phyloP scores from a whole-genome alignment of 2,113 vertebrate species.

The Rhynchomys soricoides region DNA sequence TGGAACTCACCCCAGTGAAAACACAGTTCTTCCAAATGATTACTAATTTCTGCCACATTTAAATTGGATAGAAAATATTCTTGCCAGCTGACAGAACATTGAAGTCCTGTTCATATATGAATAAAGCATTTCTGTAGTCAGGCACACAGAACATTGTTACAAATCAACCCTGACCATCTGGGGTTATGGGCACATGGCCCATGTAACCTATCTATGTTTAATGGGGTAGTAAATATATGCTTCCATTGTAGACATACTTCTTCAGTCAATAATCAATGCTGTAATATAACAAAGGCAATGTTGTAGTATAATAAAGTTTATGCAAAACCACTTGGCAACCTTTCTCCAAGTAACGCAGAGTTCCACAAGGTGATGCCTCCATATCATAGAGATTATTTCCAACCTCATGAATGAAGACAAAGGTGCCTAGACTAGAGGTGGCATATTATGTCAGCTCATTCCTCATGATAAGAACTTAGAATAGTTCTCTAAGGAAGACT shows the following conservation, averaged over 20 bases:
- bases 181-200: not conserved
- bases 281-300: not conserved
- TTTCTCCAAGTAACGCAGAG: slow-evolving; percentile 9
- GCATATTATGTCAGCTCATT: not conserved
- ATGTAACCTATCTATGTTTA: not conserved
- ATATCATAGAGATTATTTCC: not conserved
- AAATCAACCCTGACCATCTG: not conserved
- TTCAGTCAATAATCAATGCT: not conserved
- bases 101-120: not conserved
- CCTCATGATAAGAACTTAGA: not conserved
- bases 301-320: not conserved
- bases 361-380: not conserved
- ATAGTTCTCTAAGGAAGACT: not conserved
- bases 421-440: not conserved
- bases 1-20: not conserved
- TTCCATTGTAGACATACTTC: not conserved
- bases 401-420: not conserved
- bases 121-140: not conserved
- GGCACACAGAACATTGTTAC: not conserved
- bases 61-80: not conserved
- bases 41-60: not conserved
- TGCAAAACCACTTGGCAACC: not conserved
- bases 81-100: not conserved
- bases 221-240: not conserved
- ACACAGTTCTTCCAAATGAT: not conserved